Evolutionary conservation across 2,888 invertebrate species (phyloP).

Genomic region (Zaprionus bogoriensis): DNA sequence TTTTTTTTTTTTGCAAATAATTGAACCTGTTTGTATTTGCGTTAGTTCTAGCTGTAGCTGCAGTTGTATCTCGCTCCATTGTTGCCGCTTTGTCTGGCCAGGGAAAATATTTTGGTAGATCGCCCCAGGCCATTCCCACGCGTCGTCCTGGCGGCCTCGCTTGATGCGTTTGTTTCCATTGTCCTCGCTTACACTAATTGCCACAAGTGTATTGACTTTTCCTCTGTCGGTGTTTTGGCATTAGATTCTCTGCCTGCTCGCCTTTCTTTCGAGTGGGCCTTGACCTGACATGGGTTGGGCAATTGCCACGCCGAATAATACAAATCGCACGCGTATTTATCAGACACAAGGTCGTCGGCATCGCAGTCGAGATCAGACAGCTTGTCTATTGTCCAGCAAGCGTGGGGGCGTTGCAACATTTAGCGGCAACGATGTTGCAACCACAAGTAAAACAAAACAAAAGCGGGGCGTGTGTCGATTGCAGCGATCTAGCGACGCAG

Average conservation of each 20-base stretch:
- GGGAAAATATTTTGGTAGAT: slow-evolving; percentile 71
- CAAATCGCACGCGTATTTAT: slow-evolving; percentile 73
- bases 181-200: slow-evolving; percentile 62
- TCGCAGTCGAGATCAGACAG: slow-evolving; percentile 14
- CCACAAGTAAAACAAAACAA: neutral
- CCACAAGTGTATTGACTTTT: slow-evolving; percentile 64
- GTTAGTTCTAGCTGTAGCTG: slow-evolving; percentile 13
- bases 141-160: slow-evolving; percentile 54
- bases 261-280: slow-evolving; percentile 56
- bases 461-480: slow-evolving; percentile 30
- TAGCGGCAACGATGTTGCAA: slow-evolving; percentile 20
- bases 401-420: neutral
- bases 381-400: slow-evolving; percentile 29
- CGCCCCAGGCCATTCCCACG: slow-evolving; percentile 57
- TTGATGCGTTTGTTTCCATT: slow-evolving; percentile 55
- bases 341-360: slow-evolving; percentile 61
- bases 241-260: slow-evolving; percentile 42
- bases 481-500: slow-evolving; percentile 18
- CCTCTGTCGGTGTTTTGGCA: slow-evolving; percentile 66
- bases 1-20: slow-evolving; percentile 58
- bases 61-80: slow-evolving; percentile 52
- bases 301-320: slow-evolving; percentile 53
- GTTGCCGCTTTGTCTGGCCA: slow-evolving; percentile 68
- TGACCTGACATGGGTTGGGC: slow-evolving; percentile 44
- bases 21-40: slow-evolving; percentile 69